These are phyloP conservation scores for Eubasilissa regina DNA, from an alignment of 1,140 invertebrate species.

Conservation along the genomic window DNA sequence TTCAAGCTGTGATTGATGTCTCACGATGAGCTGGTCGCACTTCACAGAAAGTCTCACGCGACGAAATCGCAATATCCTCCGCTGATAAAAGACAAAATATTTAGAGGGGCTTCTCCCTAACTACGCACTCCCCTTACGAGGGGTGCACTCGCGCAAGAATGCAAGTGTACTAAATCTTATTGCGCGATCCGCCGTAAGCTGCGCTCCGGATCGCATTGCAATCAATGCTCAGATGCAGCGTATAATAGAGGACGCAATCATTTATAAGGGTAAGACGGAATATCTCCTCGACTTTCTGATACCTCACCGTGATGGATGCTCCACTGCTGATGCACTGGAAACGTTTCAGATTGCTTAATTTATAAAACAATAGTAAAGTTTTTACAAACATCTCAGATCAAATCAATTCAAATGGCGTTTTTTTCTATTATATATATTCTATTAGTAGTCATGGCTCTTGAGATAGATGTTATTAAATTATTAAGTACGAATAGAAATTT, in stretches of 20 bases:
- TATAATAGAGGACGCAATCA: conserved; percentile 30
- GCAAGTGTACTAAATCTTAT: conserved; percentile 57
- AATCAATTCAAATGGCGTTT: no score
- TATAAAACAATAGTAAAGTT: no score
- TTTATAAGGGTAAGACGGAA: conserved; percentile 43
- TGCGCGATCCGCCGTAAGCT: conserved; percentile 48
- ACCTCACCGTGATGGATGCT: conserved; percentile 17
- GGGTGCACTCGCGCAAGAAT: conserved; percentile 33
- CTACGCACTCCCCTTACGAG: conserved; percentile 14
- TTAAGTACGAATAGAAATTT: no score
- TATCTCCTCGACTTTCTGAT: conserved; percentile 37
- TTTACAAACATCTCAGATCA: no score
- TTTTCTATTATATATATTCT: no score
- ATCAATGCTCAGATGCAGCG: conserved; percentile 39
- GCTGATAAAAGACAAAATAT: conserved; percentile 47
- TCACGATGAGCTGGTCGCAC: neutral
- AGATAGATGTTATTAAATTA: no score
- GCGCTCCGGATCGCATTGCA: conserved; percentile 24
- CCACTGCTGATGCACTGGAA: neutral
- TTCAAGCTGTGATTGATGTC: neutral
- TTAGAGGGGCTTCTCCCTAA: conserved; percentile 20
- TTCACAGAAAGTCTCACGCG: conserved; percentile 12
- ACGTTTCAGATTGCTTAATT: no score
- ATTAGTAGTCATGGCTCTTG: no score
- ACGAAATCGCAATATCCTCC: conserved; percentile 52